Conservation (phyloP, 2,888 invertebrate species). For the Melinaea menophilus region DNA sequence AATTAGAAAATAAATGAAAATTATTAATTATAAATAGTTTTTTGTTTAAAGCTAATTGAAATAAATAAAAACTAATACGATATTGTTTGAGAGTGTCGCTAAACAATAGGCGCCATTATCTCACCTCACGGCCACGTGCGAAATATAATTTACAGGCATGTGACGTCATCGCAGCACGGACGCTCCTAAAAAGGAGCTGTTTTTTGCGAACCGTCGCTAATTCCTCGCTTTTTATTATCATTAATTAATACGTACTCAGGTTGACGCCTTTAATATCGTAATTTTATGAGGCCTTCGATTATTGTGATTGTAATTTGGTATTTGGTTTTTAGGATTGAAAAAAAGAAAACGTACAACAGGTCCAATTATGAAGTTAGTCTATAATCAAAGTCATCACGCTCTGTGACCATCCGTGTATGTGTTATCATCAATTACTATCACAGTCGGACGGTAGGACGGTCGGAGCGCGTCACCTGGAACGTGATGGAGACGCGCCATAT, state of each 20-base stretch:
- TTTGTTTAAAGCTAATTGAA: background rate
- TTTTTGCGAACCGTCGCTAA: background rate
- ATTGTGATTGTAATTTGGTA: too few relatives aligned
- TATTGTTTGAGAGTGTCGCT: background rate
- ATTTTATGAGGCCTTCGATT: too few relatives aligned
- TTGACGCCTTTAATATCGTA: too few relatives aligned
- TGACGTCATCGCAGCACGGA: background rate
- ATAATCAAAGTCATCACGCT: background rate
- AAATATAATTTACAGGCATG: background rate
- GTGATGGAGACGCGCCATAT: background rate
- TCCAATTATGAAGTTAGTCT: slow-evolving; percentile 1
- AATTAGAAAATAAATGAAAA: too few relatives aligned
- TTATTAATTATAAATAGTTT: background rate
- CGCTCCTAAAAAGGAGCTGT: background rate
- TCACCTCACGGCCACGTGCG: background rate
- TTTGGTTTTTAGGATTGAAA: too few relatives aligned
- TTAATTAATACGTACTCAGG: background rate
- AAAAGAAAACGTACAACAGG: background rate
- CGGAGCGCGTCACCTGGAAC: background rate
- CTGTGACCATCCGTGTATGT: background rate
- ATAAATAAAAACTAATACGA: background rate
- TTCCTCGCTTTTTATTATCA: background rate
- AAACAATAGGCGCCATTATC: background rate
- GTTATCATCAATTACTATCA: background rate
- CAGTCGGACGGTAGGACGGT: background rate